phyloP scores from a whole-genome alignment of 2,797 vertebrate genomes.

The Syndactyla subalaris region DNA sequence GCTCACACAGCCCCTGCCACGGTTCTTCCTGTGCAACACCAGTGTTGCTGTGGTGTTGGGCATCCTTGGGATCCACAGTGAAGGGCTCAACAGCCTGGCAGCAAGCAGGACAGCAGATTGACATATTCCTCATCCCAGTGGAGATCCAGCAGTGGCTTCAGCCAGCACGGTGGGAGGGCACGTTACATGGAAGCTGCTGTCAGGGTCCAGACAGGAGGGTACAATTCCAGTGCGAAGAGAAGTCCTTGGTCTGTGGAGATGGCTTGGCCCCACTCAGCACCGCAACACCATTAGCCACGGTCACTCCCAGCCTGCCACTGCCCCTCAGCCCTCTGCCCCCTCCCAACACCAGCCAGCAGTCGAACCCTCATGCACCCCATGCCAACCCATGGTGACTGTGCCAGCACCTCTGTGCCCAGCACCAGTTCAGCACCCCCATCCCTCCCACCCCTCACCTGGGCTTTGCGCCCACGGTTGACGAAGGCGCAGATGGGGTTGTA shows the following conservation, averaged over 20 bases:
- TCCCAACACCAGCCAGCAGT: background rate
- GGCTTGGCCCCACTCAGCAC: background rate
- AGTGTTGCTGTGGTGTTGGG: fast-evolving
- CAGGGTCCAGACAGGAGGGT: background rate
- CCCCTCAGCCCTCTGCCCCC: background rate
- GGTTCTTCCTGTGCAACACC: fast-evolving
- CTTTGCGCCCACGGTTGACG: slow-evolving; percentile 93
- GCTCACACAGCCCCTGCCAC: background rate
- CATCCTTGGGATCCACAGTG: background rate
- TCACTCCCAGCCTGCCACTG: background rate
- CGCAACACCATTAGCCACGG: background rate
- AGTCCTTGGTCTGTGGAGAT: background rate
- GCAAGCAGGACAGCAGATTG: background rate
- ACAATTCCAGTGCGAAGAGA: background rate
- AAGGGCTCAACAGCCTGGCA: background rate
- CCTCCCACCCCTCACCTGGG: slow-evolving; percentile 86
- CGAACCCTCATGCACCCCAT: background rate
- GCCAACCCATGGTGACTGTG: background rate
- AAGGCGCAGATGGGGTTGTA: slow-evolving; percentile 98
- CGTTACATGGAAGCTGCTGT: fast-evolving
- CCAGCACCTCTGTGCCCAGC: fast-evolving
- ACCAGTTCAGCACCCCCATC: background rate
- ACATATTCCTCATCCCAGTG: fast-evolving
- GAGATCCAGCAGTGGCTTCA: background rate
- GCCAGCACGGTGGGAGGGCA: background rate